These are phyloP conservation scores for Micoletzkya japonica DNA, from an alignment of 2,888 invertebrate species.

Conservation along the genomic window DNA sequence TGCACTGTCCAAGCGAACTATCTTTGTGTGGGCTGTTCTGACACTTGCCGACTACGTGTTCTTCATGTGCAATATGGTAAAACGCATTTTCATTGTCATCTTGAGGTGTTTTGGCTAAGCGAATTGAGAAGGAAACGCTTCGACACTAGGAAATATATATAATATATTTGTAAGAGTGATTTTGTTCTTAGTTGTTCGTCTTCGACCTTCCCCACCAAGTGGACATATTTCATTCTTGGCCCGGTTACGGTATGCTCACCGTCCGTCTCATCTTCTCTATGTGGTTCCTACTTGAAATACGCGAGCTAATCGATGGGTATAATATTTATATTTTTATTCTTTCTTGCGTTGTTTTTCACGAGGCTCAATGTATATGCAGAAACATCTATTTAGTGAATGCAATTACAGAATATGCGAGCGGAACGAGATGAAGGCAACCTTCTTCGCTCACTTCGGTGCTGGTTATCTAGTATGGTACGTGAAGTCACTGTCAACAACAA, in stretches of 20 bases:
- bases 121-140: too few species aligned
- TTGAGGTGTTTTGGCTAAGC: not conserved
- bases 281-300: constrained; percentile 80
- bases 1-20: constrained; percentile 69
- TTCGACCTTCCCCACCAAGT: constrained; percentile 88
- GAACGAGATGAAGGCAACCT: constrained; percentile 82
- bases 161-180: too few species aligned
- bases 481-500: too few species aligned
- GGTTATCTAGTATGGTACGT: constrained; percentile 84
- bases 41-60: constrained; percentile 86
- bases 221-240: constrained; percentile 96
- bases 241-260: constrained; percentile 88
- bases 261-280: constrained; percentile 83
- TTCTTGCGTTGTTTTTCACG: not conserved
- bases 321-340: not conserved
- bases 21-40: constrained; percentile 85
- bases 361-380: too few species aligned
- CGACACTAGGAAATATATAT: too few species aligned
- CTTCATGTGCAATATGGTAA: constrained; percentile 94
- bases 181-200: constrained; percentile 80
- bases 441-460: constrained; percentile 92
- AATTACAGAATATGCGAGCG: constrained; percentile 71
- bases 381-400: too few species aligned
- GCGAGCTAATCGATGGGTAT: constrained; percentile 75
- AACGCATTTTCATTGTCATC: constrained; percentile 60